Conservation (phyloP, 1,140 invertebrate genomes). For the Leucophenga varia region DNA sequence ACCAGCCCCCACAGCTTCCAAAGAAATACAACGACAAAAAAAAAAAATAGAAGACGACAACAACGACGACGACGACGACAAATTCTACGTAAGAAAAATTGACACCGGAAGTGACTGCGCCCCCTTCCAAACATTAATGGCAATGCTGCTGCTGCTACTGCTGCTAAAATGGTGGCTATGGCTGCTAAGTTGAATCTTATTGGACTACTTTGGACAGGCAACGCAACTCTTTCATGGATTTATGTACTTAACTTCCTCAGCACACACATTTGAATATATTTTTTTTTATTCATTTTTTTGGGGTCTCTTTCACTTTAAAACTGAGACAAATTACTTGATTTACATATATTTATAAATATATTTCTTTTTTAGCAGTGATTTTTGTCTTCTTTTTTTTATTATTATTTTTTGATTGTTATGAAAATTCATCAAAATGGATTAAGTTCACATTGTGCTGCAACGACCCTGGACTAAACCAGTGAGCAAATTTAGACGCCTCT, state of each 20-base stretch:
- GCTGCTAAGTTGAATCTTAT: no score
- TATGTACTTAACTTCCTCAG: no score
- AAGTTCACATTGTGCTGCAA: slow-evolving; percentile 13
- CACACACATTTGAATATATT: no score
- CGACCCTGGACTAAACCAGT: slow-evolving; percentile 11
- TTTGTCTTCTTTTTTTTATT: not conserved
- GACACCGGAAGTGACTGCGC: slow-evolving; percentile 50
- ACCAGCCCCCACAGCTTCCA: no score
- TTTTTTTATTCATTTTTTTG: no score
- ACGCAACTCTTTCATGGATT: no score
- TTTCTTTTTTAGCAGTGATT: slow-evolving; percentile 17
- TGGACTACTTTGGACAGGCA: no score
- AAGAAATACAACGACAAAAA: no score
- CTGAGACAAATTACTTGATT: slow-evolving; percentile 50
- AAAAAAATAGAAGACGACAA: slow-evolving; percentile 21
- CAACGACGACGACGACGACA: slow-evolving; percentile 35
- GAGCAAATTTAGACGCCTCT: slow-evolving; percentile 39
- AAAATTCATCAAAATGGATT: slow-evolving; percentile 36
- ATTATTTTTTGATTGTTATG: slow-evolving; percentile 27
- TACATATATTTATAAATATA: slow-evolving; percentile 29
- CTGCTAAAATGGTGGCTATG: slow-evolving; percentile 21
- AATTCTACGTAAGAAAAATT: slow-evolving; percentile 41
- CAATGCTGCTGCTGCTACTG: slow-evolving; percentile 12
- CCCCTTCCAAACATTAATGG: no score
- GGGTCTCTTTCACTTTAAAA: no score